Conservation (phyloP, 2,113 vertebrate species). For the Macrotus californicus region DNA sequence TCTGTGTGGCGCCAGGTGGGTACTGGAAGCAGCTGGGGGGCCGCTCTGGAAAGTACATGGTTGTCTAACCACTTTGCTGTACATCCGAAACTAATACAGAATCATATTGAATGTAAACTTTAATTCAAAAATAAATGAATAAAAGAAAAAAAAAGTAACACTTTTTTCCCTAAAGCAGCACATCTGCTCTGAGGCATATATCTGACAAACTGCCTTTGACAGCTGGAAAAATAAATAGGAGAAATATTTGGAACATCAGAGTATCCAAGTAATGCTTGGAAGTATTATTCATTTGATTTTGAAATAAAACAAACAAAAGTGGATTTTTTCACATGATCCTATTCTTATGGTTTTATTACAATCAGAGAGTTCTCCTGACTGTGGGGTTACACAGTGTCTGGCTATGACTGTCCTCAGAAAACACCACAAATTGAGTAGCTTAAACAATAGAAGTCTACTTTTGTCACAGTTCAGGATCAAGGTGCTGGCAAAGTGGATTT, state of each 20-base stretch:
- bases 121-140: too few relatives aligned
- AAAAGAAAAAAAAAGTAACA: background rate
- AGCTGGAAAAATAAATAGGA: background rate
- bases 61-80: too few relatives aligned
- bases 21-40: too few relatives aligned
- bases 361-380: background rate
- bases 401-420: too few relatives aligned
- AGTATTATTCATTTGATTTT: fast-evolving
- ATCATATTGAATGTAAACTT: too few relatives aligned
- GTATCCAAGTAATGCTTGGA: background rate
- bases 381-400: background rate
- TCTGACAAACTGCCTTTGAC: background rate
- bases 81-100: too few relatives aligned
- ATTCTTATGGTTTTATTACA: background rate
- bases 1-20: too few relatives aligned
- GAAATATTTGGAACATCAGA: background rate
- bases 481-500: background rate
- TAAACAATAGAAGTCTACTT: background rate
- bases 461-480: background rate
- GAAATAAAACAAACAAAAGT: fast-evolving
- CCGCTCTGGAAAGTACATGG: too few relatives aligned
- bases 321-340: background rate
- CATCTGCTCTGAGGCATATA: background rate
- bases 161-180: background rate
- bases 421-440: background rate